These are phyloP conservation scores for Laodelphax striatellus DNA, from an alignment of 1,140 invertebrate species.

Conservation along the genomic window DNA sequence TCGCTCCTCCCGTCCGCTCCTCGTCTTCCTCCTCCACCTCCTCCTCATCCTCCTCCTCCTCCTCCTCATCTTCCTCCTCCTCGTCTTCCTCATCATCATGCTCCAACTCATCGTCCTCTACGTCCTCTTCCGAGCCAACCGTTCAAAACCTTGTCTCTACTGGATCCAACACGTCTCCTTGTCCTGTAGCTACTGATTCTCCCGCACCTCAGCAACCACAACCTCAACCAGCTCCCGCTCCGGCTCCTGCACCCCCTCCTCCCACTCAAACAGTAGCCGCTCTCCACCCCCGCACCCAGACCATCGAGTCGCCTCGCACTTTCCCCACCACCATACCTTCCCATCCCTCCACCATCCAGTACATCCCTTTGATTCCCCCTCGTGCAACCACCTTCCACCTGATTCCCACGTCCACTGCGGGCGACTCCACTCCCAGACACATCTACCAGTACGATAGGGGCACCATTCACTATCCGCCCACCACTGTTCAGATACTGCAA, in stretches of 20 bases:
- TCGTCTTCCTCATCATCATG: slow-evolving; percentile 19
- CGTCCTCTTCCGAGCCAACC: slow-evolving; percentile 27
- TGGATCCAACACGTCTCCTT: slow-evolving; percentile 20
- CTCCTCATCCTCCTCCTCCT: slow-evolving; percentile 21
- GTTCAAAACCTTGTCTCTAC: slow-evolving; percentile 20
- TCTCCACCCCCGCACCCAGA: slow-evolving; percentile 29
- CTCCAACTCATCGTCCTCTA: slow-evolving; percentile 22
- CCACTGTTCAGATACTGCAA: slow-evolving; percentile 23
- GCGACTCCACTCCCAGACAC: slow-evolving; percentile 22
- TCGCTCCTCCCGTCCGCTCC: slow-evolving; percentile 2
- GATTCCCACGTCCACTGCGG: slow-evolving; percentile 13
- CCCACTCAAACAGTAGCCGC: too few species aligned
- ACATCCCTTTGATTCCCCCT: slow-evolving; percentile 18
- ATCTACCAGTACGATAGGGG: slow-evolving; percentile 15
- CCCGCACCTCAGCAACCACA: slow-evolving; percentile 9
- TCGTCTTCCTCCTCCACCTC: slow-evolving; percentile 23
- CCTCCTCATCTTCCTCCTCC: slow-evolving; percentile 21
- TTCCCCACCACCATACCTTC: slow-evolving; percentile 25
- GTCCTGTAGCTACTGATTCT: not conserved
- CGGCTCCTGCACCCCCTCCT: slow-evolving; percentile 16
- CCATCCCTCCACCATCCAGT: slow-evolving; percentile 26
- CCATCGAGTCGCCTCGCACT: slow-evolving; percentile 16
- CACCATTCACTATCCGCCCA: slow-evolving; percentile 26
- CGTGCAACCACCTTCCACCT: slow-evolving; percentile 19
- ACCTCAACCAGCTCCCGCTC: slow-evolving; percentile 17